Evolutionary conservation across 2,888 invertebrate genomes (phyloP).

Genomic region (Anaspis maculata): DNA sequence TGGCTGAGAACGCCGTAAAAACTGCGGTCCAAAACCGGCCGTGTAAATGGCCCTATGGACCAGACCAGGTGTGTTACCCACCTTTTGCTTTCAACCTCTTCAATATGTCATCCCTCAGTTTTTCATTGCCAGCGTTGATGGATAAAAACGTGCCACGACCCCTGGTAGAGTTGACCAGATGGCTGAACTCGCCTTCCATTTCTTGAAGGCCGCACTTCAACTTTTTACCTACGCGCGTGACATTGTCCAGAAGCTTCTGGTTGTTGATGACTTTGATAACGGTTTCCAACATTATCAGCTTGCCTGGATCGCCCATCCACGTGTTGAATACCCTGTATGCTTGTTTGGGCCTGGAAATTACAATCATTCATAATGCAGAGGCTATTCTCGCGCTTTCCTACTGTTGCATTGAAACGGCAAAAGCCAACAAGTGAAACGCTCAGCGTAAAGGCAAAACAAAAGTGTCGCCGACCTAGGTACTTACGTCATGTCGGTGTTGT

Average conservation of each 20-base stretch:
- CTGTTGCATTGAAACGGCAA: too few relatives aligned
- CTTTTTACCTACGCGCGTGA: conserved; percentile 60
- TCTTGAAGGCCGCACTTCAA: conserved; percentile 54
- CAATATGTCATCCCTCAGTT: conserved; percentile 67
- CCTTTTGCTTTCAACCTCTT: conserved; percentile 64
- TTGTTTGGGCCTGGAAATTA: conserved; percentile 59
- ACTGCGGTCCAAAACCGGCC: too few relatives aligned
- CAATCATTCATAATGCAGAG: too few relatives aligned
- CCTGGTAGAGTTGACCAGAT: conserved; percentile 65
- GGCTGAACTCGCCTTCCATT: conserved; percentile 63
- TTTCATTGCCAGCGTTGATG: conserved; percentile 56
- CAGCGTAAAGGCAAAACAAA: too few relatives aligned
- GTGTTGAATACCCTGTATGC: conserved; percentile 94
- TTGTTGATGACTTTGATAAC: conserved; percentile 74
- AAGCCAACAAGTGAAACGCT: background rate
- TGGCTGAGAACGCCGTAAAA: too few relatives aligned
- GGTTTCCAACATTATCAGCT: conserved; percentile 77
- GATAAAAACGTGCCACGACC: conserved; percentile 90
- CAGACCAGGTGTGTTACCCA: conserved; percentile 23
- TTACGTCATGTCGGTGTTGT: conserved; percentile 64
- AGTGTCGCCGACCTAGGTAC: too few relatives aligned
- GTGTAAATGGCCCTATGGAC: too few relatives aligned
- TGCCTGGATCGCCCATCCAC: conserved; percentile 98
- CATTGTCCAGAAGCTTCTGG: conserved; percentile 72
- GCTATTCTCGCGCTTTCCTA: too few relatives aligned